Base-by-base conservation (phyloP, 2,797 vertebrate genomes). In the Aldrovandia affinis region DNA sequence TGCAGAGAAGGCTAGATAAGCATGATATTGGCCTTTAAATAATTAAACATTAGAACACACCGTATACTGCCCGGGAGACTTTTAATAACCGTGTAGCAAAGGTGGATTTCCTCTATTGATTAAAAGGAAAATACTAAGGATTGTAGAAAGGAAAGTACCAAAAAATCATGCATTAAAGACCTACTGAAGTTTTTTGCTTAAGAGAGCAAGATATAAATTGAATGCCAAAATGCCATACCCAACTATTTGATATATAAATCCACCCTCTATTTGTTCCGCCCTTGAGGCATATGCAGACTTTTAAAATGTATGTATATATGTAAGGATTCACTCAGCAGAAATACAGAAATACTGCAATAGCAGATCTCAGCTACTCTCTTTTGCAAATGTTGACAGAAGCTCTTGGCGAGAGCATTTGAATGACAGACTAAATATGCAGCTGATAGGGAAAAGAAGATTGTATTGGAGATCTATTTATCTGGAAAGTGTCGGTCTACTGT, bases 401-500 rank as follows among this genome's bases (percentile, higher is more conserved):
- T 39, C 75, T 70, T 59, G 83, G 78, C 55, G 73, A 65, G 68
- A 55, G 59, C 80, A 39, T 50, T 39, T 84, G 78, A 84, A 79
- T 84, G 83, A 50, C 78, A 61, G 65, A 57, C 54, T 85, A 61
- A 75, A 85, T 73, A 50, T 61, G 25, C 79, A 73, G 33, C 78
- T 80, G 63, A 81, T 73, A 57, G 30, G 78, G 65, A 84, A 80
- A 86, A 68, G 84, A 42, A 84, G 77, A 55, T 78, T 39, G 78
- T 81, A 85, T 52, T 85, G 81, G 81, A 44, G 50, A 80, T 33
- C 50, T n/a, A 57, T 65, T 68, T 82, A 79, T 87, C 75, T 82
- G 83, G 81, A 59, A 68, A 70, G 86, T 80, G 80, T 86, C 68
- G 85, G 33, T 85, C 85, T 86, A 55, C 83, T 87, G 84, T 92